These are phyloP conservation scores for Isaurus tuberculatus DNA, from an alignment of 92 coral and sea anemone genomes.

Conservation along the genomic window DNA sequence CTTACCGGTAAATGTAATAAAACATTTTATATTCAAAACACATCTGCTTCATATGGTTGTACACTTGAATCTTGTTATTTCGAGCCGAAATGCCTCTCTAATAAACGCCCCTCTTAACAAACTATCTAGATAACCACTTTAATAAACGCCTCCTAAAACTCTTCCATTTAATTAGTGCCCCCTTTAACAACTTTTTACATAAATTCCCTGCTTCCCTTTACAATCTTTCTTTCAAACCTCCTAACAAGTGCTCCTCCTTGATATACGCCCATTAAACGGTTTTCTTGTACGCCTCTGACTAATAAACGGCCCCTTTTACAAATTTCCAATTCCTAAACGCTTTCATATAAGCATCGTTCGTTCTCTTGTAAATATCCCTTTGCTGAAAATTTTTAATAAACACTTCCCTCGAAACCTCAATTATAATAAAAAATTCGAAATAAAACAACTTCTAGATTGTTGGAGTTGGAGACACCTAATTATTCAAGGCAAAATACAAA, in stretches of 20 bases:
- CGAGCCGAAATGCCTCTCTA: conserved; percentile 14
- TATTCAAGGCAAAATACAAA: no score
- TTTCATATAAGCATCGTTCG: conserved; percentile 8
- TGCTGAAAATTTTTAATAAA: conserved; percentile 12
- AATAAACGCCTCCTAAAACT: not conserved
- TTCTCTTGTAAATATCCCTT: conserved; percentile 7
- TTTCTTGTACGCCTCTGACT: conserved; percentile 18
- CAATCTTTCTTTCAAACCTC: conserved; percentile 19
- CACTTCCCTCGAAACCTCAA: not conserved
- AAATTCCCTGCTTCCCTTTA: conserved; percentile 13
- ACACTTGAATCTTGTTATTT: not conserved
- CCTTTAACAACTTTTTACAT: conserved; percentile 16
- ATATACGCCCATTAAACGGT: not conserved
- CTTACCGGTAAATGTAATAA: conserved; percentile 7
- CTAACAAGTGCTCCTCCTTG: conserved; percentile 18
- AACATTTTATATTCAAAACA: conserved; percentile 7
- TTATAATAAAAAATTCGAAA: no score
- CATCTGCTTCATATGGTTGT: not conserved
- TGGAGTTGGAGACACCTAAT: no score
- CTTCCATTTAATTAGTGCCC: conserved; percentile 7
- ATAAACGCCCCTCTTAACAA: not conserved
- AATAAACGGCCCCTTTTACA: conserved; percentile 20
- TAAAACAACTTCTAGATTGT: no score
- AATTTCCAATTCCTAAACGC: conserved; percentile 20
- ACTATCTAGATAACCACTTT: not conserved